A percentile compares a stretch with the other conserved stretches of the same genome.
These are phyloP conservation scores for Pygmarrhopalites habei DNA, from an alignment of 1,140 invertebrate species.

Conservation along the genomic window DNA sequence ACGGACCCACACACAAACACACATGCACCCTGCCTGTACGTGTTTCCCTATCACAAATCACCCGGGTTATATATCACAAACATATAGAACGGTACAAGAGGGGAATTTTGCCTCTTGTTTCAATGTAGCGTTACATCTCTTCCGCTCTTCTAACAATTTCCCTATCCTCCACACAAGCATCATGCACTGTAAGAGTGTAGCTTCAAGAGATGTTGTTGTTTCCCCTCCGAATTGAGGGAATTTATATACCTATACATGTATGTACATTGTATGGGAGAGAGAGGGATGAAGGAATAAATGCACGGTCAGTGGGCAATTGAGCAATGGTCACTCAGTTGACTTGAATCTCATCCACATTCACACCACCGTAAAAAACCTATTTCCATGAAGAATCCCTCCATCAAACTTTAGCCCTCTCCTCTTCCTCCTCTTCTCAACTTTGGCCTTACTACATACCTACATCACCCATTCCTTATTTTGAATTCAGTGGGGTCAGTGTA, in stretches of 20 bases:
- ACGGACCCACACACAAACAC: background rate
- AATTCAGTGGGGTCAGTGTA: too few relatives aligned
- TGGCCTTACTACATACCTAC: too few relatives aligned
- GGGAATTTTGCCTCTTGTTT: too few relatives aligned
- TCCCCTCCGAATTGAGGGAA: too few relatives aligned
- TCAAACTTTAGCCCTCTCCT: conserved; percentile 4
- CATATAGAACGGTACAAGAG: too few relatives aligned
- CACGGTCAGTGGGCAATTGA: conserved; percentile 21
- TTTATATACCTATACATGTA: too few relatives aligned
- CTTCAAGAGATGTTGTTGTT: background rate
- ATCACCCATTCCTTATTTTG: too few relatives aligned
- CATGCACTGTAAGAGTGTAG: too few relatives aligned
- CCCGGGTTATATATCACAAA: too few relatives aligned
- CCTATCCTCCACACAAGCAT: background rate
- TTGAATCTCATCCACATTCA: conserved; percentile 25
- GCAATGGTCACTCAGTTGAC: conserved; percentile 13
- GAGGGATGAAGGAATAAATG: background rate
- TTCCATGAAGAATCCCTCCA: conserved; percentile 15
- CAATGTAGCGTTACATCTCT: too few relatives aligned
- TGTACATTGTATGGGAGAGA: background rate
- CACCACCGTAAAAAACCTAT: conserved; percentile 28
- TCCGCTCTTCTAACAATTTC: background rate
- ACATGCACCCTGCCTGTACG: too few relatives aligned
- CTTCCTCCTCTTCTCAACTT: conserved; percentile 4
- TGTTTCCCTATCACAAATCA: too few relatives aligned